Percentiles rank a stretch among this genome's conserved stretches.
Conservation (phyloP, 2,113 vertebrate species). For the Nyctereutes procyonoides region DNA sequence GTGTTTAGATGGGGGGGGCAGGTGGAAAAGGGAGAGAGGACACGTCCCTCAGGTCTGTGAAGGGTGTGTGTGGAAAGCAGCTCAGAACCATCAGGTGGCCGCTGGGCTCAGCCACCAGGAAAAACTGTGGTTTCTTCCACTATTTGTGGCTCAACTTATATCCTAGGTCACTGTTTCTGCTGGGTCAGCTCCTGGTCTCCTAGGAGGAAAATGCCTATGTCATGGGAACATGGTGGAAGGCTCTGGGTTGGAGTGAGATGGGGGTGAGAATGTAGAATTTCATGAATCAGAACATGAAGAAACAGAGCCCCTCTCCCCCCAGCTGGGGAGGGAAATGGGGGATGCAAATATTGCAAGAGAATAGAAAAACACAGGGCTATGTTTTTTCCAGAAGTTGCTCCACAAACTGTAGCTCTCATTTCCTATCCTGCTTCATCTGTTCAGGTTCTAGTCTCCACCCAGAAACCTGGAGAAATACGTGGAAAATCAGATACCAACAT, state of each 20-base stretch:
- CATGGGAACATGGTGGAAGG: not conserved
- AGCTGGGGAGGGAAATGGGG: not conserved
- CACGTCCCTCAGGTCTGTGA: not conserved
- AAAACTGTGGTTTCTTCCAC: not conserved
- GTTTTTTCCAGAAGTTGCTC: not conserved
- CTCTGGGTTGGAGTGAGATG: not conserved
- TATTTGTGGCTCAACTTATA: not conserved
- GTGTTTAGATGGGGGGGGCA: not conserved
- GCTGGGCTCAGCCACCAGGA: not conserved
- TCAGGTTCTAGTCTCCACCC: not conserved
- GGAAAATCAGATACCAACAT: not conserved
- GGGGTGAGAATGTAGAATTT: not conserved
- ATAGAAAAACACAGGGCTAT: not conserved
- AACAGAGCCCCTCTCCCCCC: not conserved
- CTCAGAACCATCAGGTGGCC: not conserved
- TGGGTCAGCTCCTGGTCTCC: not conserved
- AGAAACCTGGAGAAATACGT: not conserved
- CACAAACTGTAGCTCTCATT: not conserved
- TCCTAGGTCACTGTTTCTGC: not conserved
- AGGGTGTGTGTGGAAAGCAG: not conserved
- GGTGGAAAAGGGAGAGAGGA: not conserved
- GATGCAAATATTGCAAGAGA: not conserved
- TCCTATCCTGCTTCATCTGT: not conserved
- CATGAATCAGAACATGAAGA: not conserved
- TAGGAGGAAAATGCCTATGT: not conserved